Evolutionary conservation across 2,888 invertebrate species (phyloP), one percentile per base, ranked within the genome.

Genomic region (Ceratothoa steindachneri): DNA sequence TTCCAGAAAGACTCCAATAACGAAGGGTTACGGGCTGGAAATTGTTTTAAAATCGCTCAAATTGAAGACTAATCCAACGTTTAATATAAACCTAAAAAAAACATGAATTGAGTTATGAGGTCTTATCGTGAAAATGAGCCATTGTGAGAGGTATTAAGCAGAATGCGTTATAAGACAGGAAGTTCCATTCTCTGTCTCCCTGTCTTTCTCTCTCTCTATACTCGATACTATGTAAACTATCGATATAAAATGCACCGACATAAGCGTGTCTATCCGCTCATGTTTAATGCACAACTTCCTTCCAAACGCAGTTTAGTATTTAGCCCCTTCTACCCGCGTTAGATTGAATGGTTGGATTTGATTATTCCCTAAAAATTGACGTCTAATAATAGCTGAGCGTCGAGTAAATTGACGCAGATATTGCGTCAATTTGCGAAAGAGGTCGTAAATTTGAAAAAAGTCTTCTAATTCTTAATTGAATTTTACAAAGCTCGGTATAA

Each of bases 11-110:
- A 24, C 27, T n/a, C n/a, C n/a, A n/a, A n/a, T n/a, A n/a, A n/a
- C n/a, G n/a, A n/a, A n/a, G 60, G 12, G 60, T 60, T 60, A 15
- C 22, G 60, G 24, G 24, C 12, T 24, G 60, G 60, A 60, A 60
- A 60, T 60, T 60, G 60, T 60, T 60, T 60, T 60, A 60, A 60
- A 60, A 60, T 60, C 2, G 60, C 22, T 60, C 27, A 24, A 60
- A 60, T 60, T 60, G 60, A 60, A 24, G 60, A 7, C 60, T 24
- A 60, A 60, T 60, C 60, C 60, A 60, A 60, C 60, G 27, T 24
- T 24, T 60, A 60, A 60, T 60, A 60, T 60, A 24, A 60, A 24
- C 22, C 27, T 60, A n/a, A 60, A 60, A 60, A 60, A 22, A 3
- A n/a, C 12, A 24, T 3, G 60, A 60, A 60, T 7, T 60, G 60